Base-by-base conservation (phyloP, 2,113 vertebrate species). In the Neomonachus schauinslandi region DNA sequence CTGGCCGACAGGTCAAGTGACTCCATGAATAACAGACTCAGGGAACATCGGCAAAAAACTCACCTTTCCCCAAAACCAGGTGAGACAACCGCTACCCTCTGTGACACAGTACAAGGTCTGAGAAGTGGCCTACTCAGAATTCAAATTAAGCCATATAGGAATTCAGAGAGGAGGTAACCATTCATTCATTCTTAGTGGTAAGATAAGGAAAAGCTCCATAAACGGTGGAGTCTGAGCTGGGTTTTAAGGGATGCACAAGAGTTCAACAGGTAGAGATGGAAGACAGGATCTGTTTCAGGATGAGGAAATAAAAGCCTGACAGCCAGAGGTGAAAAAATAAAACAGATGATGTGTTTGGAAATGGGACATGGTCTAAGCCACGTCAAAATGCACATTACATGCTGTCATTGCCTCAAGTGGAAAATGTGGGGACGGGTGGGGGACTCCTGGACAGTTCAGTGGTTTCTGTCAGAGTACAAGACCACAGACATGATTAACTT, bases 351-450 rank as follows among this genome's bases (percentile, higher is more conserved):
- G 7, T 33, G 12, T 49, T 36, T 77, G 53, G 42, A 67, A 81
- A 42, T 22, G 46, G 51, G 39, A 59, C 55, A 28, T 1, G 15
- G 33, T 65, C 36, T 51, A 39, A 85, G 46, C 49, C 36, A 19
- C 49, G 76, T 2, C 14, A 26, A 51, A 31, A 31, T 14, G 42
- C 67, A 81, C 0, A 16, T 9, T 21, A 63, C 6, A 7, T 8
- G 24, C 18, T 33, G 71, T 22, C 14, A 42, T 0, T 2, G 51
- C 55, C 49, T n/a, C 39, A 55, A 18, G n/a, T 22, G 28, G 16
- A 55, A 51, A 26, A 19, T 13, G 10, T 21, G 21, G 13, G 9
- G 4, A 21, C 1, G 16, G 21, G 12, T 11, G 0, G 53, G 10
- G 8, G 49, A 39, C 22, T 49, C 77, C 49, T 10, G 12, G 26